phyloP scores from a whole-genome alignment of 2,113 vertebrate species.

The Peromyscus leucopus region DNA sequence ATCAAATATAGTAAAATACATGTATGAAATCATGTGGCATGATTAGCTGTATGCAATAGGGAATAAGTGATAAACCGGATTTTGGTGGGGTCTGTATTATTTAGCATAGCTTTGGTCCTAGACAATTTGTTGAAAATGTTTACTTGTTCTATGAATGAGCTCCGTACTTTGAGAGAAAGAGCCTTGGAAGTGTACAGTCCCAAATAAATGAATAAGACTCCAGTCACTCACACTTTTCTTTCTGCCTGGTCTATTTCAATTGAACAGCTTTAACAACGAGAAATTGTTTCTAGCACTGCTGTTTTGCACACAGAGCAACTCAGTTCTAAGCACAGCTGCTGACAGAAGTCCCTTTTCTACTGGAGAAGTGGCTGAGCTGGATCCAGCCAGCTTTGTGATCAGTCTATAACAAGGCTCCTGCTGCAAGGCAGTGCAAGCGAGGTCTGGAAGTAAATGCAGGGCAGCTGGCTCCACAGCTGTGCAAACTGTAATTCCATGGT shows the following conservation, averaged over 20 bases:
- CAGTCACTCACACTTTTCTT: background rate
- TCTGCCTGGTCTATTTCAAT: background rate
- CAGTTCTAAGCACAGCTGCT: background rate
- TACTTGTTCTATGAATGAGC: constrained; percentile 24
- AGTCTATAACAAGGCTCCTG: background rate
- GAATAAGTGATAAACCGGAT: constrained; percentile 69
- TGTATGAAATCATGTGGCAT: constrained; percentile 35
- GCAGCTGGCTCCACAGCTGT: constrained; percentile 74
- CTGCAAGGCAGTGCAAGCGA: background rate
- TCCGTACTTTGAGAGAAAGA: background rate
- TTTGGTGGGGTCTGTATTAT: constrained; percentile 36
- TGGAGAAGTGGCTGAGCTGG: background rate
- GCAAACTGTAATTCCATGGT: constrained; percentile 11
- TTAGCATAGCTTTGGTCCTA: constrained; percentile 38
- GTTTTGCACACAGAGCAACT: background rate
- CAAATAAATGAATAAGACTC: background rate
- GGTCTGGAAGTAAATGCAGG: background rate
- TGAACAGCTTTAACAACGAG: background rate
- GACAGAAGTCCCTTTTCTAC: background rate
- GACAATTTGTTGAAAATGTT: background rate
- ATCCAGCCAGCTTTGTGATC: background rate
- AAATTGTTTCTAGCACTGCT: background rate
- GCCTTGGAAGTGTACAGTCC: background rate
- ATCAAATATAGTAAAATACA: constrained; percentile 69
- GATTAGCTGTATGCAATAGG: constrained; percentile 73